These are phyloP conservation scores for Galemys pyrenaicus DNA, from an alignment of 2,113 vertebrate genomes.

Conservation along the genomic window DNA sequence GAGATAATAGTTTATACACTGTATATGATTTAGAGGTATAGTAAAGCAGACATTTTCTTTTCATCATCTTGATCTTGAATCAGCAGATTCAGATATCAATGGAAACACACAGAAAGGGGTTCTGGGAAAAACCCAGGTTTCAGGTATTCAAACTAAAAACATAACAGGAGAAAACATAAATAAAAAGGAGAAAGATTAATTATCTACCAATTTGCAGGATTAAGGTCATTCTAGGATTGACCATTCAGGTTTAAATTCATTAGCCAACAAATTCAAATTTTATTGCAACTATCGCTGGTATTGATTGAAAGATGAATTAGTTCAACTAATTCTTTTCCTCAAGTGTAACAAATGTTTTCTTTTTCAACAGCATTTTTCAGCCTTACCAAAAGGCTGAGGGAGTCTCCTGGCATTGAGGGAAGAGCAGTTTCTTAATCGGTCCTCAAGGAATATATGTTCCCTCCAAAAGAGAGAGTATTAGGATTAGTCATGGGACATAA, in stretches of 20 bases:
- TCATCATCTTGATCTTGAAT: not conserved
- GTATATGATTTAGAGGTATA: too few relatives aligned
- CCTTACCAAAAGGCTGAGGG: not conserved
- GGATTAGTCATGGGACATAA: not conserved
- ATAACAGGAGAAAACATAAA: too few relatives aligned
- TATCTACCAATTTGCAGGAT: not conserved
- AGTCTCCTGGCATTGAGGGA: not conserved
- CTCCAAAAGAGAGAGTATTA: not conserved
- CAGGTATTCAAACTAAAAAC: not conserved
- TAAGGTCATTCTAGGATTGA: slow-evolving; percentile 15
- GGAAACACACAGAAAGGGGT: not conserved
- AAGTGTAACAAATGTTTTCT: not conserved
- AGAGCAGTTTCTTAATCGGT: not conserved
- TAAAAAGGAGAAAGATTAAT: not conserved
- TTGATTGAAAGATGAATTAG: slow-evolving; percentile 42
- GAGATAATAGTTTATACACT: too few relatives aligned
- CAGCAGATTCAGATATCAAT: not conserved
- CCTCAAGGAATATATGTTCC: not conserved
- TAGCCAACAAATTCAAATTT: slow-evolving; percentile 9
- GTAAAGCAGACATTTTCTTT: not conserved
- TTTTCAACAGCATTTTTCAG: not conserved
- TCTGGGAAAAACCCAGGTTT: not conserved
- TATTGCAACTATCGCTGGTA: not conserved
- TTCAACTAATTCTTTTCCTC: slow-evolving; percentile 33
- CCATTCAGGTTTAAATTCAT: not conserved